Conservation (phyloP, 2,113 vertebrate genomes). For the Oryzias woworae region DNA sequence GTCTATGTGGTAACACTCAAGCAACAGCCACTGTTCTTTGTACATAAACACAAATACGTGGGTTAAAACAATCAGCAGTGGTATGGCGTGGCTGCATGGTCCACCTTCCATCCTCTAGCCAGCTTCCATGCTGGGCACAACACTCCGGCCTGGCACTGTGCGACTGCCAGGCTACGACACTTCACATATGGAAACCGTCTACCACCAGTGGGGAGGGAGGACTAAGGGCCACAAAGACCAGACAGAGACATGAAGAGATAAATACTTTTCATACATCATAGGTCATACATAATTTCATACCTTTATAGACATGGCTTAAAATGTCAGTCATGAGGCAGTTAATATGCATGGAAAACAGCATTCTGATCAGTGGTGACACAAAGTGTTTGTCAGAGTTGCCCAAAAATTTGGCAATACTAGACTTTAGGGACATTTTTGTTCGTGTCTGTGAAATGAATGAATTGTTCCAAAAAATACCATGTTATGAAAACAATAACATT, state of each 20-base stretch:
- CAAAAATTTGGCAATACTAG: too few species aligned
- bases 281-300: background rate
- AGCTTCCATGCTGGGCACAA: conserved; percentile 52
- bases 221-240: background rate
- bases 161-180: conserved; percentile 26
- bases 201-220: background rate
- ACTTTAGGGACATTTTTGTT: too few species aligned
- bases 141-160: conserved; percentile 36
- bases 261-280: conserved; percentile 21
- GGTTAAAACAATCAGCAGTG: conserved; percentile 62
- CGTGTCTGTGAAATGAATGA: too few species aligned
- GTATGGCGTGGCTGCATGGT: conserved; percentile 45
- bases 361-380: too few species aligned
- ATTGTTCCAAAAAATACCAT: too few species aligned
- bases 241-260: conserved; percentile 11
- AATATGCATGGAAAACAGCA: background rate
- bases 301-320: background rate
- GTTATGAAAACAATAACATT: too few species aligned
- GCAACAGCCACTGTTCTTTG: conserved; percentile 17
- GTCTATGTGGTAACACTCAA: conserved; percentile 52
- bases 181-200: conserved; percentile 53
- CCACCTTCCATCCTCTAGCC: conserved; percentile 55
- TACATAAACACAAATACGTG: conserved; percentile 21
- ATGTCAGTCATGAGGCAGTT: background rate
- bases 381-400: too few species aligned